Evolutionary conservation across 2,888 invertebrate species (phyloP), one percentile per base, ranked within the genome.

Genomic region (Ectemnius cavifrons): DNA sequence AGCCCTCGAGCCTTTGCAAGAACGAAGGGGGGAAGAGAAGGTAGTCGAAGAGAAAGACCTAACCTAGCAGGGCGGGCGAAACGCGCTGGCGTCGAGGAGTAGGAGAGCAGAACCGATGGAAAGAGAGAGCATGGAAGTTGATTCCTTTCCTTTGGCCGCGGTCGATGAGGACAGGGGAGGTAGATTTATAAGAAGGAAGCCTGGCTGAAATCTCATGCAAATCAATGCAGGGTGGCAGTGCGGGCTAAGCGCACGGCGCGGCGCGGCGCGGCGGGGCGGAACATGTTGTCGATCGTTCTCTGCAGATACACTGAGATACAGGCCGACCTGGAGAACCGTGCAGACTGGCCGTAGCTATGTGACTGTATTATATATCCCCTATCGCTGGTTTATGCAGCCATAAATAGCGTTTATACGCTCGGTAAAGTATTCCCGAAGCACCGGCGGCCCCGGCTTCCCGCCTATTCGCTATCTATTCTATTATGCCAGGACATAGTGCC

Each of bases 391-490:
- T 89, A 89, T 89, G 87, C 87, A 86, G 87, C 87, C 88, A 88
- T 89, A 89, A 89, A 89, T 89, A 89, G 88, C 86, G 88, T 89
- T 89, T 88, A 88, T 88, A 87, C 85, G 87, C 86, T 84, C 85
- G 85, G 87, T 86, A 86, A 88, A 87, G 87, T 88, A 89, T 88
- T 88, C 87, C 85, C 86, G 85, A 85, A 86, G 85, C 85, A 83
- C 83, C 82, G 74, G 73, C 81, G 79, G 79, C 75, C 76, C 84
- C 80, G 84, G 84, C 84, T 86, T 87, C 78, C 79, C 85, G 84
- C 82, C 86, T 88, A 86, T 86, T 82, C 83, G 80, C 86, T 86
- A 86, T 87, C 87, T 88, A 88, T 89, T 89, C 88, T 88, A 88
- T 89, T 89, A 89, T 88, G 84, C 87, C 83, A 70, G 86, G 84